A percentile compares a stretch with the other conserved stretches of the same genome.
These are phyloP conservation scores for Ochlodes sylvanus DNA, from an alignment of 2,888 invertebrate genomes.

Conservation along the genomic window DNA sequence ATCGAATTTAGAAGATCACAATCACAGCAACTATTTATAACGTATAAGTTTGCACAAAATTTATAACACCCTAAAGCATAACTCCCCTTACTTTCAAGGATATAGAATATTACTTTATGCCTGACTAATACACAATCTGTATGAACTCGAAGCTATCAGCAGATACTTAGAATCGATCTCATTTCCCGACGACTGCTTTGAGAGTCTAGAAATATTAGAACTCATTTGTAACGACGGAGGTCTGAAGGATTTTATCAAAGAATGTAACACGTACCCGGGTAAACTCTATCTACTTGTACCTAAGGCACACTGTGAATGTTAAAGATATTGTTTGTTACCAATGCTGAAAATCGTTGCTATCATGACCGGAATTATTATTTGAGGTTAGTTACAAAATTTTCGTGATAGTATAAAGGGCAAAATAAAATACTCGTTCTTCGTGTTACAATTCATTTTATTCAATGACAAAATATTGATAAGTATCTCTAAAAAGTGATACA, in stretches of 20 bases:
- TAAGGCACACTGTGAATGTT: not conserved
- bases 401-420: too few relatives aligned
- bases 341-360: not conserved
- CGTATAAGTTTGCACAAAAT: too few relatives aligned
- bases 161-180: constrained; percentile 20
- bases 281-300: not conserved
- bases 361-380: too few relatives aligned
- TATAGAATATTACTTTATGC: not conserved
- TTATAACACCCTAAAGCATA: too few relatives aligned
- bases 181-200: constrained; percentile 31
- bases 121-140: not conserved
- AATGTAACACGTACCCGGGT: constrained; percentile 7
- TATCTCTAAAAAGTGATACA: too few relatives aligned
- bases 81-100: not conserved
- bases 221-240: constrained; percentile 25
- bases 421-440: too few relatives aligned
- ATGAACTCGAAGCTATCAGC: constrained; percentile 2
- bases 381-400: too few relatives aligned
- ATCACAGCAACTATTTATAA: too few relatives aligned
- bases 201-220: constrained; percentile 31
- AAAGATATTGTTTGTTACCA: not conserved
- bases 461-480: too few relatives aligned
- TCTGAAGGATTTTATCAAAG: constrained; percentile 27
- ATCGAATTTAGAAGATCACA: too few relatives aligned
- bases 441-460: too few relatives aligned